Conservation (phyloP, 1,140 invertebrate genomes). For the Potamilus streckersoni region DNA sequence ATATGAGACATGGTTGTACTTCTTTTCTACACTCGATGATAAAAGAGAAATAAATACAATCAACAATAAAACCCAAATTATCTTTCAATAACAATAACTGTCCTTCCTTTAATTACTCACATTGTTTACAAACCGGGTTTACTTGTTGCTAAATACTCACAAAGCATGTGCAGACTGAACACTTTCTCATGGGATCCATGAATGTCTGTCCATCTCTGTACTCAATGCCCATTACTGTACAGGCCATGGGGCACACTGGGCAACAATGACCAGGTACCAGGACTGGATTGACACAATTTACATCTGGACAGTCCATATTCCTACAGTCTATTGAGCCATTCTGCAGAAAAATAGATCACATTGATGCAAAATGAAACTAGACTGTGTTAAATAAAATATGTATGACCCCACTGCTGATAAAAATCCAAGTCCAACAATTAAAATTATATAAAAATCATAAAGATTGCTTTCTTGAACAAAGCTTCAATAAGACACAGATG, state of each 20-base stretch:
- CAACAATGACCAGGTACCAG: conserved; percentile 58
- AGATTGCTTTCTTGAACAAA: background rate
- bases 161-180: conserved; percentile 55
- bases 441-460: background rate
- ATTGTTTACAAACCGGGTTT: too few relatives aligned
- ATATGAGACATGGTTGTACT: too few relatives aligned
- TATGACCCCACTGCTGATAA: background rate
- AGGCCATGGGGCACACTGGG: conserved; percentile 50
- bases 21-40: too few relatives aligned
- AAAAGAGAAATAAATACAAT: too few relatives aligned
- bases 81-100: too few relatives aligned
- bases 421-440: background rate
- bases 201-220: conserved; percentile 58
- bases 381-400: too few relatives aligned
- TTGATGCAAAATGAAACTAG: too few relatives aligned
- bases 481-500: too few relatives aligned
- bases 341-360: conserved; percentile 24
- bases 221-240: conserved; percentile 45
- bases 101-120: too few relatives aligned
- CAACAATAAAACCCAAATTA: too few relatives aligned
- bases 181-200: conserved; percentile 45
- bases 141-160: conserved; percentile 23
- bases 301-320: conserved; percentile 39
- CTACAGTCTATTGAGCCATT: conserved; percentile 42
- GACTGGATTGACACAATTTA: conserved; percentile 52